Evolutionary conservation across 2,113 vertebrate genomes (phyloP), one percentile per base, ranked within the genome.

Genomic region (Neodontobutis hainanensis): DNA sequence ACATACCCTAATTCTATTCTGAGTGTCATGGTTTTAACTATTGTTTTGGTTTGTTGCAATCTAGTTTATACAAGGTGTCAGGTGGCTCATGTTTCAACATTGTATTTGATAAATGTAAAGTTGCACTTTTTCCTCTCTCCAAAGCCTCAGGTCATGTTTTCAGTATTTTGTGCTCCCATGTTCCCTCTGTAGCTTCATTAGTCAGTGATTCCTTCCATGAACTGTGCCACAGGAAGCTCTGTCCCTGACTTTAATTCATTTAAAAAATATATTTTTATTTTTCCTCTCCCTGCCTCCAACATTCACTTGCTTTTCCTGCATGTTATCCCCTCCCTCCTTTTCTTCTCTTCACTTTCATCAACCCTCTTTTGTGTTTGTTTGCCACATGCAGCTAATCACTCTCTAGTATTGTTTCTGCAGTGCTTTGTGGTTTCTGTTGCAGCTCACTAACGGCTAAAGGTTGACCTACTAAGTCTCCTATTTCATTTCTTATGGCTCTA

Each of bases 381-480:
- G 75, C 79, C 36, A 7, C 71, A 70, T 86, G 87, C 89, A 79
- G 44, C 72, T 77, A 70, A 73, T 82, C 83, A 73, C 75, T 68
- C 69, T 27, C 72, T 89, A 88, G 90, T 92, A 90, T 87, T 77
- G 76, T 81, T 73, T 83, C 76, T 82, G 79, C 64, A 76, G 50
- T 83, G 81, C 81, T 89, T 80, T 68, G 46, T 78, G 76, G 81
- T 88, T 90, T 87, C 65, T 64, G 83, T 89, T 91, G 74, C 86
- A 85, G 81, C 83, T 79, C 67, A 85, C 81, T 85, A 88, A 87
- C 82, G 85, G 81, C 81, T 84, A 70, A 84, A 85, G 72, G 76
- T 87, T 75, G 68, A 73, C 61, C 77, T 70, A 60, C 76, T 76
- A 53, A 59, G 32, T 70, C 32, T 61, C 58, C 50, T 49, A 63